These are phyloP conservation scores for Penaeus chinensis DNA, from an alignment of 1,140 invertebrate species.

Conservation along the genomic window DNA sequence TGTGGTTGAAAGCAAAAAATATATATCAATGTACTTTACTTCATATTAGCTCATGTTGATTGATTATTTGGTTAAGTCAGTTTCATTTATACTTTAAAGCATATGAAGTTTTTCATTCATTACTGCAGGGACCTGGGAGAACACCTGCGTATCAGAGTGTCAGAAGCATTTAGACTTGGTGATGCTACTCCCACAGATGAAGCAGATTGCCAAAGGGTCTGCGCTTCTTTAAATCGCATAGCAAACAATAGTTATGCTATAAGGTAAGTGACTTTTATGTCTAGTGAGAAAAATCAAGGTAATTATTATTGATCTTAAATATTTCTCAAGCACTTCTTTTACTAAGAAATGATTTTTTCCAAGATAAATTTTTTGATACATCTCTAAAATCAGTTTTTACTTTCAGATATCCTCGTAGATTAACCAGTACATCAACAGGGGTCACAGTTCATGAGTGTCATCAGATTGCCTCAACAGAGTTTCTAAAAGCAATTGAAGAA, in stretches of 20 bases:
- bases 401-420: constrained; percentile 45
- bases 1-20: too few species aligned
- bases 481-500: constrained; percentile 24
- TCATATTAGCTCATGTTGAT: too few species aligned
- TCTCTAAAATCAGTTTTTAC: not conserved
- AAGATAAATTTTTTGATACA: too few species aligned
- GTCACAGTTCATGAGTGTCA: constrained; percentile 33
- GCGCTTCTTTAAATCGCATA: constrained; percentile 38
- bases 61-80: too few species aligned
- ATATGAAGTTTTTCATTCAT: too few species aligned
- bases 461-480: constrained; percentile 30
- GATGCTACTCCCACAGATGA: constrained; percentile 39
- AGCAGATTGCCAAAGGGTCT: constrained; percentile 27
- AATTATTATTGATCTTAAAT: too few species aligned
- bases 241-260: constrained; percentile 17
- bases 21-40: too few species aligned
- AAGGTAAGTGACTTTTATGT: constrained; percentile 21
- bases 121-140: constrained; percentile 42
- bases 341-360: too few species aligned
- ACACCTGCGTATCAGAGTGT: constrained; percentile 25
- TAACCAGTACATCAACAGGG: constrained; percentile 46
- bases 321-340: too few species aligned
- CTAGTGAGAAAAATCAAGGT: too few species aligned
- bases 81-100: too few species aligned
- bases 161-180: constrained; percentile 38